Conservation (phyloP, 2,888 invertebrate genomes). For the Lithophane leautieri region DNA sequence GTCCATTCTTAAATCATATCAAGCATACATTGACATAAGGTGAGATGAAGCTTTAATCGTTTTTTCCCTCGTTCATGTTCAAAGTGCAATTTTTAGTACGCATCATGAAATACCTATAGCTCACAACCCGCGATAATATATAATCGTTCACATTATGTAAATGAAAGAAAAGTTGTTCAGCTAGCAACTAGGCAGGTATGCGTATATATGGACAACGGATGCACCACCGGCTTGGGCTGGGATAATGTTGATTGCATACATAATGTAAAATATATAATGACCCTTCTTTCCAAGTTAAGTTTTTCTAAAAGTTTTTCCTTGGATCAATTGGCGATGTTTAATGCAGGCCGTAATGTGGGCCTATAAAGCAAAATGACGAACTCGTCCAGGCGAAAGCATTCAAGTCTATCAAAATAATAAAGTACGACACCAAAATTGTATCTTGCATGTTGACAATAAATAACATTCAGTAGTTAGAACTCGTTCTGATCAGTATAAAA, state of each 20-base stretch:
- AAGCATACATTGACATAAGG: no score
- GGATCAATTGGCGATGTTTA: constrained; percentile 39
- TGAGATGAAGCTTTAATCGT: neutral
- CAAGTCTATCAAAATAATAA: constrained; percentile 39
- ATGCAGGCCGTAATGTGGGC: constrained; percentile 40
- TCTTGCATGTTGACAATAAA: constrained; percentile 35
- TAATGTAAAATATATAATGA: constrained; percentile 71
- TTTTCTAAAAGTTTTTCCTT: constrained; percentile 51
- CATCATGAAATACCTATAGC: constrained; percentile 34
- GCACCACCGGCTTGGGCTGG: constrained; percentile 64
- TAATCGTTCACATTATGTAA: constrained; percentile 77
- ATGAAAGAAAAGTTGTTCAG: constrained; percentile 80
- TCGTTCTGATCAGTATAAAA: constrained; percentile 34
- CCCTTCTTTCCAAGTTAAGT: constrained; percentile 64
- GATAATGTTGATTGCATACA: constrained; percentile 73
- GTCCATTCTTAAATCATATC: neutral
- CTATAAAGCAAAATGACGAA: constrained; percentile 44
- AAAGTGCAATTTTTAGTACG: constrained; percentile 33
- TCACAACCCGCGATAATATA: constrained; percentile 43
- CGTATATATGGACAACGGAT: constrained; percentile 67
- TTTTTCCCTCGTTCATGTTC: constrained; percentile 4
- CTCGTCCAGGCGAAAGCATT: constrained; percentile 35
- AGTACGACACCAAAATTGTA: constrained; percentile 27
- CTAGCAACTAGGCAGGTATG: constrained; percentile 55
- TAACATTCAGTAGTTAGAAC: constrained; percentile 43